Conservation (phyloP, 1,140 invertebrate genomes). For the Caenorhabditis remanei region DNA sequence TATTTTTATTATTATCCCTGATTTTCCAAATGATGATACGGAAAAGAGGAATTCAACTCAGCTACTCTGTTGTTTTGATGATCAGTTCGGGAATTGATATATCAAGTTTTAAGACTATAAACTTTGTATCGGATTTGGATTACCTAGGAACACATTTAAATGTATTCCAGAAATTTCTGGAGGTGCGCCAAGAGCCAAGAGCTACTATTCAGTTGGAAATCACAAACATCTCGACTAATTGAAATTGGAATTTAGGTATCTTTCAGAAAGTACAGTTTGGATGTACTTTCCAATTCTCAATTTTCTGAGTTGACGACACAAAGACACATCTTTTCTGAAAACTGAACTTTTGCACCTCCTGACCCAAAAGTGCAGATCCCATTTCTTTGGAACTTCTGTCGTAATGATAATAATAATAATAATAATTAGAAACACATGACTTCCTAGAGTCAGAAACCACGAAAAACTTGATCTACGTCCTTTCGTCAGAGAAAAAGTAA, state of each 20-base stretch:
- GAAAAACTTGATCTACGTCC: slow-evolving; percentile 9
- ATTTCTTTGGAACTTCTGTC: slow-evolving; percentile 5
- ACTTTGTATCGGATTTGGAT: neutral
- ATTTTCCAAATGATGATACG: neutral
- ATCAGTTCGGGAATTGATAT: neutral
- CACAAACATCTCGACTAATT: no score
- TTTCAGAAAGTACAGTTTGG: no score
- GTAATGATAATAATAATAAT: neutral
- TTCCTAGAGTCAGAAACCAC: slow-evolving; percentile 26
- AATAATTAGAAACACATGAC: slow-evolving; percentile 30
- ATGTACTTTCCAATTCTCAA: no score
- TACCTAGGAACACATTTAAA: no score
- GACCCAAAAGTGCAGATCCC: neutral
- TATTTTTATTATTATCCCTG: neutral
- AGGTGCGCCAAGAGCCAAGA: no score
- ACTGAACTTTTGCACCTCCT: neutral
- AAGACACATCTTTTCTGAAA: neutral
- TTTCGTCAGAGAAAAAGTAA: neutral
- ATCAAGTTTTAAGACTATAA: neutral
- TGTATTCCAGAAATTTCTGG: no score
- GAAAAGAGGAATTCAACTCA: neutral
- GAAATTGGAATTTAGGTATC: no score
- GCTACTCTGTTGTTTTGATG: neutral
- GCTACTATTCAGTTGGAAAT: no score
- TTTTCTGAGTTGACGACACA: no score